Conservation (phyloP, 2,888 invertebrate genomes). For the Xestia rhomboidea region DNA sequence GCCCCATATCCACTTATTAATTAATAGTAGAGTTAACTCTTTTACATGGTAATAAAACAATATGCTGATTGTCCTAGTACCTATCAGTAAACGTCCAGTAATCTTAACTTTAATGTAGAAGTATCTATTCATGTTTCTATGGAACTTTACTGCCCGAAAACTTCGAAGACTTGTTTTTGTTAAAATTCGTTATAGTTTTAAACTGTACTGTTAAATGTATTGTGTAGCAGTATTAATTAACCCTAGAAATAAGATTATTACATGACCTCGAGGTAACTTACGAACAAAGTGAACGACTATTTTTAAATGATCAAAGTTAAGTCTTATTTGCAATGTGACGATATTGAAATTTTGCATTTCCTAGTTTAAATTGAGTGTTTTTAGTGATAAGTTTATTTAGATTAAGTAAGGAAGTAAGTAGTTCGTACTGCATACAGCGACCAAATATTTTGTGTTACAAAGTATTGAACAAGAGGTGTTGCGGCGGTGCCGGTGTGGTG, state of each 20-base stretch:
- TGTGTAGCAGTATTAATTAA: conserved; percentile 64
- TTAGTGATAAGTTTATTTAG: conserved; percentile 39
- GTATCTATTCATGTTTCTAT: conserved; percentile 4
- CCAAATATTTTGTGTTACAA: conserved; percentile 80
- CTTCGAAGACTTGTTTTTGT: conserved; percentile 50
- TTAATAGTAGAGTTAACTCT: conserved; percentile 11
- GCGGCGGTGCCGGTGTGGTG: conserved; percentile 2
- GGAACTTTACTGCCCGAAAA: conserved; percentile 46
- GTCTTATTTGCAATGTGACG: conserved; percentile 21
- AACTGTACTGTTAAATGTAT: conserved; percentile 47
- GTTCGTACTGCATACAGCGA: conserved; percentile 81
- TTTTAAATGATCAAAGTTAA: conserved; percentile 35
- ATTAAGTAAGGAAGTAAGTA: conserved; percentile 53
- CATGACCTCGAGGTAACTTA: conserved; percentile 49
- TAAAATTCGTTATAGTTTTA: conserved; percentile 49
- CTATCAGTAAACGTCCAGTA: conserved; percentile 33
- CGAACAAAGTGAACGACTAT: conserved; percentile 55
- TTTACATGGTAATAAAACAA: neutral
- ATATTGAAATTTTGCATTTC: conserved; percentile 63
- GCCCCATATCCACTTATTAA: conserved; percentile 12
- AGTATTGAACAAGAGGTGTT: conserved; percentile 56
- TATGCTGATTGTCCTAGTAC: conserved; percentile 15
- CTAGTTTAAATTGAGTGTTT: conserved; percentile 51
- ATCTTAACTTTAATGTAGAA: conserved; percentile 15
- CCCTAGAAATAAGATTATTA: conserved; percentile 40